Evolutionary conservation across 2,888 invertebrate species (phyloP).

Genomic region (Dryadula phaetusa): DNA sequence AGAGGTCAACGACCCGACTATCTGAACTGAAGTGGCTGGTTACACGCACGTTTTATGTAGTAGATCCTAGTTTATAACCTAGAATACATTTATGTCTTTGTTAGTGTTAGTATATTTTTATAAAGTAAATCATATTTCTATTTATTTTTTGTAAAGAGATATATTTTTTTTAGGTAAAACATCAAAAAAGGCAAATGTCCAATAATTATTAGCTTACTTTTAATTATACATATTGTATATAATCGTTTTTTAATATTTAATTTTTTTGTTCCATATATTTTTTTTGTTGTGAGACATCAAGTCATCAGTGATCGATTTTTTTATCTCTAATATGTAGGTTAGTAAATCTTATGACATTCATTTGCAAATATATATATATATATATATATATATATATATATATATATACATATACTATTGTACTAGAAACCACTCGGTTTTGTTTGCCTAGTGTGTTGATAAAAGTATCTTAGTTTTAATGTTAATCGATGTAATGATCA

Average conservation of each 20-base stretch:
- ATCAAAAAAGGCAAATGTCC: too few relatives aligned
- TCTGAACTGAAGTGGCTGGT: constrained; percentile 39
- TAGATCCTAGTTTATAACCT: constrained; percentile 21
- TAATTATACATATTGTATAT: too few relatives aligned
- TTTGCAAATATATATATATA: too few relatives aligned
- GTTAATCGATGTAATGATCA: too few relatives aligned
- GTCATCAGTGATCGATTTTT: neutral
- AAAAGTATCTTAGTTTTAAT: too few relatives aligned
- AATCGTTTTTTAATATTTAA: neutral
- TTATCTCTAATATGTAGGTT: neutral
- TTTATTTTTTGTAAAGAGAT: too few relatives aligned
- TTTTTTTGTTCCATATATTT: neutral
- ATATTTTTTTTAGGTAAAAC: too few relatives aligned
- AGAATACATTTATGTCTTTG: neutral
- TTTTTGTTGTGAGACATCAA: constrained; percentile 13
- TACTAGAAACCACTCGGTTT: too few relatives aligned
- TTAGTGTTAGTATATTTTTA: neutral
- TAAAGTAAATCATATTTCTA: too few relatives aligned
- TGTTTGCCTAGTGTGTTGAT: too few relatives aligned
- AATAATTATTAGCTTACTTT: neutral
- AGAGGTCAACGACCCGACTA: constrained; percentile 68
- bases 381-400: too few relatives aligned
- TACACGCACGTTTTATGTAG: constrained; percentile 17
- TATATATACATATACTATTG: too few relatives aligned
- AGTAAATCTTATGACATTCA: neutral